Conservation (phyloP, 1,140 invertebrate genomes). For the Aphis gossypii region DNA sequence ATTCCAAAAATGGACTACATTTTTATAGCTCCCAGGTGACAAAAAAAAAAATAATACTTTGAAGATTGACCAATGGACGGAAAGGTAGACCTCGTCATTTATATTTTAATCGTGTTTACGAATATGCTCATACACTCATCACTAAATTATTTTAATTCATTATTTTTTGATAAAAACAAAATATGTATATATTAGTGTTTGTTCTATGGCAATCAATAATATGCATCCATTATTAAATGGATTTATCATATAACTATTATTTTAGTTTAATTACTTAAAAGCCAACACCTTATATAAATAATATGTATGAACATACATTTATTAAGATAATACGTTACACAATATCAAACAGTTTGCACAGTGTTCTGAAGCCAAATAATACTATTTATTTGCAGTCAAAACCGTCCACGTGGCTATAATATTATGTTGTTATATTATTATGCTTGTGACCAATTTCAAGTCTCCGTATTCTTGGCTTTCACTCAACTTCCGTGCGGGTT, state of each 20-base stretch:
- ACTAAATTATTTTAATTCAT: too few relatives aligned
- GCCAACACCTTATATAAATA: too few relatives aligned
- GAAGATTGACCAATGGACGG: neutral
- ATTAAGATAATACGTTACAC: neutral
- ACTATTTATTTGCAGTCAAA: neutral
- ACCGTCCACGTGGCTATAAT: neutral
- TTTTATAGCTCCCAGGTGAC: neutral
- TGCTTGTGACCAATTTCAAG: neutral
- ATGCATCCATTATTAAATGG: neutral
- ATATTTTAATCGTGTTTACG: too few relatives aligned
- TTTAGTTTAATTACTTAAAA: neutral
- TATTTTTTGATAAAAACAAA: too few relatives aligned
- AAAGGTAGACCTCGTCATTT: too few relatives aligned
- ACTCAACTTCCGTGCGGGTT: neutral
- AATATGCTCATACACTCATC: too few relatives aligned
- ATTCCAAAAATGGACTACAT: neutral
- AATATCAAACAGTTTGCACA: neutral
- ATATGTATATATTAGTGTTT: neutral
- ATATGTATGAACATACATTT: too few relatives aligned
- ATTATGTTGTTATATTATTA: neutral
- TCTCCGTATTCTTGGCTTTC: constrained; percentile 9
- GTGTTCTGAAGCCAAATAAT: neutral
- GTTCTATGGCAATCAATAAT: neutral
- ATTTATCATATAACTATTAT: neutral
- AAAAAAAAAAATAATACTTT: neutral